Conservation (phyloP, 1,140 invertebrate species). For the Drosophila persimilis region DNA sequence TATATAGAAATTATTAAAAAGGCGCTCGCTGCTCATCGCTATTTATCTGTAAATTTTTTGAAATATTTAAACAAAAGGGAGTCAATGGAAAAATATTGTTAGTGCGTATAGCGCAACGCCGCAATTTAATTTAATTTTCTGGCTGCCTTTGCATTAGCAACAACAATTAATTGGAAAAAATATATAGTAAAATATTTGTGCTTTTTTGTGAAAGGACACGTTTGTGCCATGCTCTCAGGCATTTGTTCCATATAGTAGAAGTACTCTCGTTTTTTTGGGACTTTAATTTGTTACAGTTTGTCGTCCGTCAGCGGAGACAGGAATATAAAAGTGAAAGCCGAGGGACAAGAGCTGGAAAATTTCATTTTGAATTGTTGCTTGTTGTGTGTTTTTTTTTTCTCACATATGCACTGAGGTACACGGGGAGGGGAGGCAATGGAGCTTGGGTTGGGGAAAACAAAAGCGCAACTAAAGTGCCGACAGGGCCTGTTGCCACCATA, state of each 20-base stretch:
- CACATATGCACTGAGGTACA: conserved; percentile 38
- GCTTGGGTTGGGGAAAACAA: conserved; percentile 4
- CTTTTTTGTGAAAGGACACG: conserved; percentile 6
- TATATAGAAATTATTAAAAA: no score
- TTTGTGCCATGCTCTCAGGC: conserved; percentile 12
- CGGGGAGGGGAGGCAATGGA: background rate
- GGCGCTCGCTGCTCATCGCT: no score
- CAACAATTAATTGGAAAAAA: conserved; percentile 18
- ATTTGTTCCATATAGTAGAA: background rate
- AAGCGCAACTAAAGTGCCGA: conserved; percentile 62
- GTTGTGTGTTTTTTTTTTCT: conserved; percentile 47
- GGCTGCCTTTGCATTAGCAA: background rate
- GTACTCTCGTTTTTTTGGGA: conserved; percentile 47
- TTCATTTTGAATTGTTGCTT: conserved; percentile 64
- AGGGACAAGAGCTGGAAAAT: conserved; percentile 51
- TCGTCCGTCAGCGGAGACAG: conserved; percentile 21
- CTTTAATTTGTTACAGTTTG: conserved; percentile 65
- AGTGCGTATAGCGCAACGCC: background rate
- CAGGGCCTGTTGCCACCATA: conserved; percentile 61
- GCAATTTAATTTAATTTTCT: background rate
- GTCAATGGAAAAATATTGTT: background rate
- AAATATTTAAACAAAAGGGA: no score
- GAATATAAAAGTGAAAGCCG: conserved; percentile 51
- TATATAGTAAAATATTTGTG: background rate
- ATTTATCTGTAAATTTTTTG: no score